Evolutionary conservation across 2,113 vertebrate genomes (phyloP).

Genomic region (Rhynchopsitta pachyrhyncha): DNA sequence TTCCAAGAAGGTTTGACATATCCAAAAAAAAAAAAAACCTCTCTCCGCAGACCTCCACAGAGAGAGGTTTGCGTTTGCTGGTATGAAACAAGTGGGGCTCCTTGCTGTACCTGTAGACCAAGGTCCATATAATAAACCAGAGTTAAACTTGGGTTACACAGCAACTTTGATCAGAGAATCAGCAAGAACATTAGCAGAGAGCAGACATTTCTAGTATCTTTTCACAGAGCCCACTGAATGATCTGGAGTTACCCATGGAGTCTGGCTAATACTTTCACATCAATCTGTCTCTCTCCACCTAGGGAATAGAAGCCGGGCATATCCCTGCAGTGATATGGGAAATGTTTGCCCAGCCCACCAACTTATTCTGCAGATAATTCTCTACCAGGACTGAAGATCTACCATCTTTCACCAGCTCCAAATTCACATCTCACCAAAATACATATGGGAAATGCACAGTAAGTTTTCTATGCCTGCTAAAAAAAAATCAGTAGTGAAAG

Average conservation of each 20-base stretch:
- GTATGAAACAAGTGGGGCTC: neutral
- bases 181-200: neutral
- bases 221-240: neutral
- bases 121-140: neutral
- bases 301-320: neutral
- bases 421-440: constrained; percentile 24
- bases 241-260: neutral
- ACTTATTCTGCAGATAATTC: neutral
- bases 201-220: neutral
- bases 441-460: neutral
- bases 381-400: neutral
- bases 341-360: neutral
- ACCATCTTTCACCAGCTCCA: neutral
- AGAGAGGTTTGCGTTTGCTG: neutral
- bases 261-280: neutral
- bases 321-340: neutral
- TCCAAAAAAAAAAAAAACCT: neutral
- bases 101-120: neutral
- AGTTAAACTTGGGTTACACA: neutral
- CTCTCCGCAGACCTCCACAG: no score
- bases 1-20: neutral
- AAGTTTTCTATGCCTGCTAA: neutral
- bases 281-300: neutral
- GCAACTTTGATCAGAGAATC: neutral
- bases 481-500: neutral